Percentiles rank a stretch among this genome's conserved stretches.
Conservation (phyloP, 1,140 invertebrate genomes). For the Pseudobourletiella spinata region DNA sequence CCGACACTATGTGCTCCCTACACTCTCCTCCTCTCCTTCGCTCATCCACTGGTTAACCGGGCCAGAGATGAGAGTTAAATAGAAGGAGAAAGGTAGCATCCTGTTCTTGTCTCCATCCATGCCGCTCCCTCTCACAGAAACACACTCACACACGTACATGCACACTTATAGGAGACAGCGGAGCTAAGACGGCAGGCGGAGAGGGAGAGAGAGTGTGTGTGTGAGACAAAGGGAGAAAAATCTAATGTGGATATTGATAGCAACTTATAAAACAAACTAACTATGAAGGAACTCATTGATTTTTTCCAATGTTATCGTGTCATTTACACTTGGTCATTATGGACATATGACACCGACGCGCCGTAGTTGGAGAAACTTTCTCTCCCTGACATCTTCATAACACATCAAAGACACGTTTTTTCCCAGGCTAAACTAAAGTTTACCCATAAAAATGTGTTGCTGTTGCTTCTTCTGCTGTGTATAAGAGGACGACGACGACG, state of each 20-base stretch:
- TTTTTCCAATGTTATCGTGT: slow-evolving; percentile 29
- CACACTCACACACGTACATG: too few species aligned
- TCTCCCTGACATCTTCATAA: slow-evolving; percentile 29
- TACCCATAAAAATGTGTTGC: slow-evolving; percentile 34
- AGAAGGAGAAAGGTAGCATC: neutral
- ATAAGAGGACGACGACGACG: too few species aligned
- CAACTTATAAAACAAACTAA: neutral
- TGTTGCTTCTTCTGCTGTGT: too few species aligned
- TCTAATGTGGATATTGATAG: neutral
- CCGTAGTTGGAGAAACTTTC: slow-evolving; percentile 22
- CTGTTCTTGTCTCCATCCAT: too few species aligned
- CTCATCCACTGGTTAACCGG: too few species aligned
- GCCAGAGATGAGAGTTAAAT: neutral
- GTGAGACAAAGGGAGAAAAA: neutral
- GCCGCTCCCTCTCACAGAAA: too few species aligned
- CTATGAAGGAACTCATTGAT: slow-evolving; percentile 13
- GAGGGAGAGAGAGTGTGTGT: neutral
- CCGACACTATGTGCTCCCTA: too few species aligned
- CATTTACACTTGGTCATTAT: slow-evolving; percentile 35
- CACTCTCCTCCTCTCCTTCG: too few species aligned
- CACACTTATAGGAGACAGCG: too few species aligned
- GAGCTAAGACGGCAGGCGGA: neutral
- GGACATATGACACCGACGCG: slow-evolving; percentile 27
- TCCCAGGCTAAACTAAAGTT: slow-evolving; percentile 20
- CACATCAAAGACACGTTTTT: slow-evolving; percentile 30